Base-by-base conservation (phyloP, 2,888 invertebrate genomes). In the Mesorhabditis belari region DNA sequence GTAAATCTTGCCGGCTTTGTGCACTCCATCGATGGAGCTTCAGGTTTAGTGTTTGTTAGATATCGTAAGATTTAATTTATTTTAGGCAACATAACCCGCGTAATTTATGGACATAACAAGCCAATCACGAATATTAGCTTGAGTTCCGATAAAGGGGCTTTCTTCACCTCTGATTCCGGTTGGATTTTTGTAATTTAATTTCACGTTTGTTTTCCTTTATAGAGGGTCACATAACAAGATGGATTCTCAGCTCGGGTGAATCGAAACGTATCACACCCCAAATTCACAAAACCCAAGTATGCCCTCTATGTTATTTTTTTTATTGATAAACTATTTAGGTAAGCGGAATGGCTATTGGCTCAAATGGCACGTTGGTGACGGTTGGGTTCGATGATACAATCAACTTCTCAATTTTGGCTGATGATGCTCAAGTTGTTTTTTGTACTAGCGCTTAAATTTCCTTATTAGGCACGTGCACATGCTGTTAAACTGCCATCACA, bases 1-100 rank as follows among this genome's bases (percentile, higher is more conserved):
- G 91, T 98, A 3, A 93, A 94, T 0, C 85, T 96, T n/a, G 90
- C 91, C 70, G 98, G 98, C 0, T 91, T 91, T 79, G 90, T 98
- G 80, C 92, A 89, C 83, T 96, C 93, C 83, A 84, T 96, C 74
- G 92, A 96, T 82, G 26, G 12, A 12, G n/a, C n/a, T n/a, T n/a
- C n/a, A n/a, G 23, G 17, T 12, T 9, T 25, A 27, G 28, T 21
- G 12, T 5, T 35, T 1, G 28, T 24, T 29, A n/a, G n/a, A n/a
- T n/a, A n/a, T n/a, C n/a, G n/a, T n/a, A n/a, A n/a, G n/a, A n/a
- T n/a, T n/a, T n/a, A n/a, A n/a, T n/a, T 9, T 35, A 29, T 50
- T n/a, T 6, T 50, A 21, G 12, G 12, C 21, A 9, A 50, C 6
- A 21, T 50, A 6, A 50, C 17, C 19, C 51, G 69, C 59, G 57